Evolutionary conservation across 2,797 vertebrate genomes (phyloP).

Genomic region (Crocodylus rhombifer): DNA sequence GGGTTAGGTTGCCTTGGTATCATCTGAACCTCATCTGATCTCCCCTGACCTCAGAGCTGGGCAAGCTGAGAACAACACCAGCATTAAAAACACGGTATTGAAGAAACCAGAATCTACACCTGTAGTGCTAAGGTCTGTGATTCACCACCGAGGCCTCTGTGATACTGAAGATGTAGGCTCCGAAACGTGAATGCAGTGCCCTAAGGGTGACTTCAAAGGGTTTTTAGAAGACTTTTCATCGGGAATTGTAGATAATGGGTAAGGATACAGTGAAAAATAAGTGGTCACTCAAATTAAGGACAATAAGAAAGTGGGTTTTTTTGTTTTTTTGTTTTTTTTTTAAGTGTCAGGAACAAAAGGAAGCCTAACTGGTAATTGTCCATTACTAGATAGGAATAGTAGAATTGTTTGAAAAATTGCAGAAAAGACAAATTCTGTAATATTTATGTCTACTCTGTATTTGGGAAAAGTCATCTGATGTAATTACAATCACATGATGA

Average conservation of each 20-base stretch:
- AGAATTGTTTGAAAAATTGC: neutral
- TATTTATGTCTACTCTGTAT: neutral
- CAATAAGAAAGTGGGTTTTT: neutral
- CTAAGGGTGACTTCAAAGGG: neutral
- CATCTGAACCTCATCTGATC: too few species aligned
- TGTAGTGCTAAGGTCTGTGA: neutral
- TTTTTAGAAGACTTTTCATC: neutral
- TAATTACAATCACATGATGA: neutral
- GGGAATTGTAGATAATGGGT: rapidly evolving
- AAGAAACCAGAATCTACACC: neutral
- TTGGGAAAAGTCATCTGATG: neutral
- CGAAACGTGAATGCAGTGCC: neutral
- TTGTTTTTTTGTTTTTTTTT: neutral
- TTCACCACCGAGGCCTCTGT: neutral
- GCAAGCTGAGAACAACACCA: neutral
- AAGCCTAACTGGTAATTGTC: neutral
- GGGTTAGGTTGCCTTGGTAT: neutral
- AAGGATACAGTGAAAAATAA: neutral
- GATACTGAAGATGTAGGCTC: neutral
- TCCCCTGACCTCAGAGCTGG: neutral
- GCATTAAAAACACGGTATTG: neutral
- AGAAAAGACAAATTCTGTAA: neutral
- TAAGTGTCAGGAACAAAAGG: neutral
- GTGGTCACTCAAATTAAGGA: neutral
- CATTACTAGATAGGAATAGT: neutral